Percentiles rank a stretch among this genome's conserved stretches.
Conservation (phyloP, 2,797 vertebrate species). For the Argyrosomus regius region DNA sequence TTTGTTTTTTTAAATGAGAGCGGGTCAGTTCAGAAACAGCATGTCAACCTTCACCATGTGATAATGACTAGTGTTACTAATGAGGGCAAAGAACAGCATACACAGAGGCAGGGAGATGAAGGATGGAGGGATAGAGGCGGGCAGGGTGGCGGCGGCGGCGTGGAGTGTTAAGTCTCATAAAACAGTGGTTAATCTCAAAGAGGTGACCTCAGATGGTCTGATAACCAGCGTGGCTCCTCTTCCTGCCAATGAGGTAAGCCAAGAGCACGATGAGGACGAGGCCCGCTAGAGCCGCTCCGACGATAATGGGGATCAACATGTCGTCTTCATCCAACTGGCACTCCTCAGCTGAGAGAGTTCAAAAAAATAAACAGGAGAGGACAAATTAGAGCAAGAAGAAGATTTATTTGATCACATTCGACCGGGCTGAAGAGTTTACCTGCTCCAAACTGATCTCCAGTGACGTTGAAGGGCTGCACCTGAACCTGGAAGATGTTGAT, state of each 20-base stretch:
- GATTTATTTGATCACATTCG: neutral
- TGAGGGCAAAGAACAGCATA: slow-evolving; percentile 55
- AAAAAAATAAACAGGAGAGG: neutral
- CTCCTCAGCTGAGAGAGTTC: slow-evolving; percentile 87
- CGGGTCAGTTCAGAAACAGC: slow-evolving; percentile 70
- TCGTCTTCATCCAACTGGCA: slow-evolving; percentile 93
- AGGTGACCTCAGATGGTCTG: slow-evolving; percentile 93
- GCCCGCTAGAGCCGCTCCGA: slow-evolving; percentile 94
- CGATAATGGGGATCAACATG: slow-evolving; percentile 97
- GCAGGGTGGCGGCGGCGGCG: neutral
- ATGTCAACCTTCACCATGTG: slow-evolving; percentile 57
- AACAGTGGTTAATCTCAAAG: slow-evolving; percentile 72
- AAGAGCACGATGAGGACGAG: slow-evolving; percentile 95
- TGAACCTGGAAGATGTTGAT: slow-evolving; percentile 91
- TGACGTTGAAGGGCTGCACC: slow-evolving; percentile 92
- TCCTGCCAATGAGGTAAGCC: slow-evolving; percentile 97
- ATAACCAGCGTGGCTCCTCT: slow-evolving; percentile 98
- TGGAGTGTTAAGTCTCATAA: slow-evolving; percentile 55
- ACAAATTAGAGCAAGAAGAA: neutral
- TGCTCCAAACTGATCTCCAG: slow-evolving; percentile 88
- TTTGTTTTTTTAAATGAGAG: slow-evolving; percentile 53
- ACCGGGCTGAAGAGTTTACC: slow-evolving; percentile 80
- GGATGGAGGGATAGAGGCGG: slow-evolving; percentile 52
- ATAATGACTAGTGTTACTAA: slow-evolving; percentile 64
- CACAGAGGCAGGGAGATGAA: slow-evolving; percentile 31